These are phyloP conservation scores for Ascaphus truei DNA, from an alignment of 2,113 vertebrate genomes.

Conservation along the genomic window DNA sequence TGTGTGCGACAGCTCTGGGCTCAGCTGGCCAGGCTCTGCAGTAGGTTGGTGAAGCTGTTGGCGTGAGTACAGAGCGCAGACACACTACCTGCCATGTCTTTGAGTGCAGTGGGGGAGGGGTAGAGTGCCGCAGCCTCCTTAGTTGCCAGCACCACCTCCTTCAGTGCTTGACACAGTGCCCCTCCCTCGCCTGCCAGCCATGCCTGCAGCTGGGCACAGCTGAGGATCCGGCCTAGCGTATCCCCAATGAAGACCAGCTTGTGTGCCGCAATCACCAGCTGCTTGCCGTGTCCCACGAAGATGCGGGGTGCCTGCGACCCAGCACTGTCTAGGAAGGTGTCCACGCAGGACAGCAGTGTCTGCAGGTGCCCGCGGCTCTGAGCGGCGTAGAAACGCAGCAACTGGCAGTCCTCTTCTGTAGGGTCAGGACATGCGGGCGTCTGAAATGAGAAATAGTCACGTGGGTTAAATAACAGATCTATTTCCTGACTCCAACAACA, in stretches of 20 bases:
- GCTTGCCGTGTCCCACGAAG: slow-evolving; percentile 81
- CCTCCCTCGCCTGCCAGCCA: slow-evolving; percentile 76
- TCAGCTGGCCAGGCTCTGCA: slow-evolving; percentile 55
- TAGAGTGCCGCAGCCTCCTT: slow-evolving; percentile 84
- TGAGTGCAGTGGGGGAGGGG: slow-evolving; percentile 71
- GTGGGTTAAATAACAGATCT: slow-evolving; percentile 50
- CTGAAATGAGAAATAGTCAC: not conserved
- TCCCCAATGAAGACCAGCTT: slow-evolving; percentile 87
- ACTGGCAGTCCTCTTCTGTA: slow-evolving; percentile 74
- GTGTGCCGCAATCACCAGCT: slow-evolving; percentile 82
- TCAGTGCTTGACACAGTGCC: slow-evolving; percentile 76
- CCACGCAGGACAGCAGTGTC: slow-evolving; percentile 73
- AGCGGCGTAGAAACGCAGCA: slow-evolving; percentile 82
- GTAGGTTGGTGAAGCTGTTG: slow-evolving; percentile 75
- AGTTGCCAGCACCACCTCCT: slow-evolving; percentile 77
- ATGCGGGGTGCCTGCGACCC: slow-evolving; percentile 74
- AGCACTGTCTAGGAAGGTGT: slow-evolving; percentile 73
- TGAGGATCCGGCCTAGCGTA: slow-evolving; percentile 77
- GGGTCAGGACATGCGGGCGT: slow-evolving; percentile 43
- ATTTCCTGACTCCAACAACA: not conserved
- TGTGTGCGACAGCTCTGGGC: not conserved
- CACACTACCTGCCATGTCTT: slow-evolving; percentile 79
- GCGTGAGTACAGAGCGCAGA: slow-evolving; percentile 77
- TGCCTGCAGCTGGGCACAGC: slow-evolving; percentile 69
- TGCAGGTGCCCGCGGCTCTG: slow-evolving; percentile 80